Evolutionary conservation across 2,113 vertebrate genomes (phyloP).

Genomic region (Ursus arctos): DNA sequence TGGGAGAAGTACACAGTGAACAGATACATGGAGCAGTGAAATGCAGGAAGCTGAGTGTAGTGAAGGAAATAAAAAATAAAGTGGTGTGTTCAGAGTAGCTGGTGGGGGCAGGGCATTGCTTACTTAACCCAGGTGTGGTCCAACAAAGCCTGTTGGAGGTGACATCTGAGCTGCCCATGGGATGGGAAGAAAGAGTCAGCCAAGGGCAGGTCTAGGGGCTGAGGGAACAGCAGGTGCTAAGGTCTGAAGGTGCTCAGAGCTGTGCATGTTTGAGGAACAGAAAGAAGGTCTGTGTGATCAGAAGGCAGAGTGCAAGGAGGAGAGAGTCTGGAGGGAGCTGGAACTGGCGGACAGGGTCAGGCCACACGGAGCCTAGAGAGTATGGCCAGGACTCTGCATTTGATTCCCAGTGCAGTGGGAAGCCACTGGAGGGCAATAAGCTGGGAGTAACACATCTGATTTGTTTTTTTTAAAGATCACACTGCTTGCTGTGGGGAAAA

Average conservation of each 20-base stretch:
- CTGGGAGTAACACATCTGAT: neutral
- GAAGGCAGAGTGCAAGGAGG: neutral
- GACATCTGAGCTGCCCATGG: neutral
- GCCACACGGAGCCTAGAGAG: neutral
- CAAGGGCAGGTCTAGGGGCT: neutral
- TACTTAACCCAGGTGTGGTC: neutral
- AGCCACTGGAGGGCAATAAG: neutral
- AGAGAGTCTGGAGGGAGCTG: neutral
- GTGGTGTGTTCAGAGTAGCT: neutral
- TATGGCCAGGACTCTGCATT: neutral
- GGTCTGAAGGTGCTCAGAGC: neutral
- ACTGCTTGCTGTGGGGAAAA: neutral
- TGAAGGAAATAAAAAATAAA: slow-evolving; percentile 16
- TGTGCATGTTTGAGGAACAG: neutral
- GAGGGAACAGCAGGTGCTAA: neutral
- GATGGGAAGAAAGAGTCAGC: neutral
- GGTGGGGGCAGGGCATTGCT: neutral
- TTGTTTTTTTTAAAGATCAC: neutral
- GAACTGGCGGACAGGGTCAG: neutral
- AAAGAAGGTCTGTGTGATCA: neutral
- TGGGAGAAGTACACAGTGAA: slow-evolving; percentile 18
- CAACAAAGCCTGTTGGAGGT: neutral
- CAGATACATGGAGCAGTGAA: slow-evolving; percentile 13
- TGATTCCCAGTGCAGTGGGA: neutral
- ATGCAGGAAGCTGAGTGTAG: neutral